phyloP scores from a whole-genome alignment of 2,888 invertebrate species.

The Chalcosyrphus nemorum region DNA sequence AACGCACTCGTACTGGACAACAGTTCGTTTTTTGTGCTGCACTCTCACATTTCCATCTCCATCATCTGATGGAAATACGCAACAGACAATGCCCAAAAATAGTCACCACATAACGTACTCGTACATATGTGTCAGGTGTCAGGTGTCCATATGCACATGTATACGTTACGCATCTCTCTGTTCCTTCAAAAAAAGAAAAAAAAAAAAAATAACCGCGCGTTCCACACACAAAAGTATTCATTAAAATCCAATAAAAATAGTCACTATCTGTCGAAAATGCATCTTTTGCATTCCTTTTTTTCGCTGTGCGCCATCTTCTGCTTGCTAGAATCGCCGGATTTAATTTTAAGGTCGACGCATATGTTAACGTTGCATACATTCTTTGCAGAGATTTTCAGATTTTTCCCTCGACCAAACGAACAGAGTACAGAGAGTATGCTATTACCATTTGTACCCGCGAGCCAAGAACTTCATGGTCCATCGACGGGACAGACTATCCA shows the following conservation, averaged over 20 bases:
- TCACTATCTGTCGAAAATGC: constrained; percentile 59
- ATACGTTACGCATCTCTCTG: constrained; percentile 30
- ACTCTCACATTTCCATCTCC: constrained; percentile 58
- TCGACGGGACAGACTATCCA: constrained; percentile 31
- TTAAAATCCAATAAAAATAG: constrained; percentile 70
- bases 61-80: constrained; percentile 49
- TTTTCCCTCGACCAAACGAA: not conserved
- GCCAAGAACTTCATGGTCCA: constrained; percentile 67
- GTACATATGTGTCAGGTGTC: constrained; percentile 63
- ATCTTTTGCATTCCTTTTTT: constrained; percentile 56
- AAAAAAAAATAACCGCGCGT: not conserved
- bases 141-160: constrained; percentile 50
- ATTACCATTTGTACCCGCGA: constrained; percentile 59
- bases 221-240: constrained; percentile 57
- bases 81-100: constrained; percentile 49
- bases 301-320: not conserved
- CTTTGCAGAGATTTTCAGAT: constrained; percentile 21
- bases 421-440: not conserved
- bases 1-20: not conserved
- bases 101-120: constrained; percentile 27
- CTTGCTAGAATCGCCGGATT: constrained; percentile 39
- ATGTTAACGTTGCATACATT: constrained; percentile 53
- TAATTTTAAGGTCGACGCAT: constrained; percentile 73
- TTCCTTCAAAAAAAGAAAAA: constrained; percentile 28
- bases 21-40: not conserved